A percentile compares a stretch with the other conserved stretches of the same genome.
Conservation (phyloP, 2,888 invertebrate species). For the Colostygia pectinataria region DNA sequence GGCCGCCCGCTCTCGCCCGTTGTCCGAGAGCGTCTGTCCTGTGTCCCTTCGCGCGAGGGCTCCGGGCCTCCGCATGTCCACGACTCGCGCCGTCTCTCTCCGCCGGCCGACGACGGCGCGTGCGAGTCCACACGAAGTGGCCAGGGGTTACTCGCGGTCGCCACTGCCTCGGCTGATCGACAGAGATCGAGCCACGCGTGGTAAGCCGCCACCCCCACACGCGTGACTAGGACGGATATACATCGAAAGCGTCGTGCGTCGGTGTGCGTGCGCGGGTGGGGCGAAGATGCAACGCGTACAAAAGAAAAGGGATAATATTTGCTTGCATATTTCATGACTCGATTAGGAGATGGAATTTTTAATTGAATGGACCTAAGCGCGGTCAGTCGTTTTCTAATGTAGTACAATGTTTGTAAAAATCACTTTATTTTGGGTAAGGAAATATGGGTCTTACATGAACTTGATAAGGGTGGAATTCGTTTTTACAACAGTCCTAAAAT, state of each 20-base stretch:
- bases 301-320: constrained; percentile 83
- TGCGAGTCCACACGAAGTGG: constrained; percentile 80
- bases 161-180: constrained; percentile 73
- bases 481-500: neutral
- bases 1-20: constrained; percentile 82
- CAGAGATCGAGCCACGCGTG: constrained; percentile 62
- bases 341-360: constrained; percentile 83
- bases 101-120: constrained; percentile 78
- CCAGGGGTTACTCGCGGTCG: constrained; percentile 84
- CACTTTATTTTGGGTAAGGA: neutral
- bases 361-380: constrained; percentile 76
- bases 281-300: constrained; percentile 81
- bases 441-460: neutral
- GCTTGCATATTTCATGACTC: constrained; percentile 83
- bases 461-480: neutral
- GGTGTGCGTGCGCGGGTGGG: constrained; percentile 83
- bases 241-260: constrained; percentile 75
- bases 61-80: constrained; percentile 77
- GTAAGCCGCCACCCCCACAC: constrained; percentile 44
- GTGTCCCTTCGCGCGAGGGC: constrained; percentile 82
- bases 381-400: constrained; percentile 57
- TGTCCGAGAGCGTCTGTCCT: constrained; percentile 84
- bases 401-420: neutral
- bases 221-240: constrained; percentile 65
- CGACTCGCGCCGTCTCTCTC: constrained; percentile 75